Percentiles rank a stretch among this genome's conserved stretches.
phyloP scores from a whole-genome alignment of 2,888 invertebrate genomes.

The Brenthis hecate region DNA sequence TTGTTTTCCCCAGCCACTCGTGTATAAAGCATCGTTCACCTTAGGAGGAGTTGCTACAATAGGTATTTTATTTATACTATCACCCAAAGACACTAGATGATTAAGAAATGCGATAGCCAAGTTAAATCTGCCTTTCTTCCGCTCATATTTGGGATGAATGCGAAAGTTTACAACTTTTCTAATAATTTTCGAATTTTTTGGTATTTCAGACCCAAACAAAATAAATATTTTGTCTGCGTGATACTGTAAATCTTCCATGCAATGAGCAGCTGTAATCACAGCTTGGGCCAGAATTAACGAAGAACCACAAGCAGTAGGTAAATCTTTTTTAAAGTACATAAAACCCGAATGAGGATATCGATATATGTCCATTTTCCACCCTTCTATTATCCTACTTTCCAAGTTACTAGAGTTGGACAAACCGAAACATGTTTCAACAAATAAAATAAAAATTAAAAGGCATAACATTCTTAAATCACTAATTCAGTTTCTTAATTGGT shows the following conservation, averaged over 20 bases:
- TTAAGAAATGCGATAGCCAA: conserved; percentile 33
- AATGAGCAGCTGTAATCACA: conserved; percentile 44
- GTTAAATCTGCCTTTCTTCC: conserved; percentile 24
- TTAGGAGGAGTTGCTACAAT: conserved; percentile 18
- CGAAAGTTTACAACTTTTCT: conserved; percentile 22
- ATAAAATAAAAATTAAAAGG: conserved; percentile 23
- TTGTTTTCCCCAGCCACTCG: conserved; percentile 42
- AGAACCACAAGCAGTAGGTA: conserved; percentile 40
- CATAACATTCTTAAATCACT: conserved; percentile 33
- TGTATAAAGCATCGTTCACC: conserved; percentile 24
- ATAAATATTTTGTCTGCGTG: conserved; percentile 33
- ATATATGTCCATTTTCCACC: conserved; percentile 34
- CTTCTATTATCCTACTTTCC: conserved; percentile 35
- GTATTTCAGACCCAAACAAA: conserved; percentile 36
- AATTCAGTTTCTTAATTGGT: conserved; percentile 36
- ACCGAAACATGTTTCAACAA: conserved; percentile 4
- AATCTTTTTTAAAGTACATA: conserved; percentile 29
- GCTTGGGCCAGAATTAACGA: conserved; percentile 41
- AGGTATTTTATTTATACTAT: conserved; percentile 34
- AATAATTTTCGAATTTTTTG: conserved; percentile 22
- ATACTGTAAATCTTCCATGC: conserved; percentile 37
- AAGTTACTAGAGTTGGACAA: conserved; percentile 11
- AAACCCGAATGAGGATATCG: conserved; percentile 39
- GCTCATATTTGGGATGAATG: conserved; percentile 27
- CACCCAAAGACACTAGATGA: conserved; percentile 23